phyloP scores from a whole-genome alignment of 2,113 vertebrate genomes.

The Climacteris rufus region DNA sequence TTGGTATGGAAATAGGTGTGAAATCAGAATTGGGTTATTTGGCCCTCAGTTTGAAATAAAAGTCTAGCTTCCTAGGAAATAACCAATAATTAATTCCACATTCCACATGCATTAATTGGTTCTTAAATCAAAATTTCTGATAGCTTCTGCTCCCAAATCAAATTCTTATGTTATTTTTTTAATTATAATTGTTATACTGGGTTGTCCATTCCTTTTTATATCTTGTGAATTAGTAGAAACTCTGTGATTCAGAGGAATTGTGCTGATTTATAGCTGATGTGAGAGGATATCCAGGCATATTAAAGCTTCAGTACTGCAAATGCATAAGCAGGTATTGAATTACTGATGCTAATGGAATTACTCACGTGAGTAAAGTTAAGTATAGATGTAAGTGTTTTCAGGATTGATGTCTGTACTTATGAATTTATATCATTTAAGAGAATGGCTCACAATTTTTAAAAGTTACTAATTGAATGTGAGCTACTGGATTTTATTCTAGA shows the following conservation, averaged over 20 bases:
- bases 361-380: conserved; percentile 65
- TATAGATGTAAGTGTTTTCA: conserved; percentile 14
- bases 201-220: background rate
- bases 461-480: conserved; percentile 42
- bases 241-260: conserved; percentile 1
- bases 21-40: conserved; percentile 52
- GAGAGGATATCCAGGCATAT: conserved; percentile 38
- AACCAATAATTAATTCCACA: conserved; percentile 34
- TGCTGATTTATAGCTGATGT: conserved; percentile 46
- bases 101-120: conserved; percentile 13
- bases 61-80: conserved; percentile 17
- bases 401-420: conserved; percentile 39
- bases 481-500: conserved; percentile 26
- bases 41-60: conserved; percentile 38
- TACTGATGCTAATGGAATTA: conserved; percentile 62
- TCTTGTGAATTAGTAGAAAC: conserved; percentile 18
- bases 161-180: conserved; percentile 25
- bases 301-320: conserved; percentile 39
- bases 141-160: conserved; percentile 25
- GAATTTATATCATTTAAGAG: conserved; percentile 46
- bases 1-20: conserved; percentile 40
- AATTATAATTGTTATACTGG: conserved; percentile 3
- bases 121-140: conserved; percentile 33
- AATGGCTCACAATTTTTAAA: conserved; percentile 37
- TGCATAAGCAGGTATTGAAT: conserved; percentile 59